phyloP scores from a whole-genome alignment of 2,113 vertebrate species.

The Rhineura floridana region DNA sequence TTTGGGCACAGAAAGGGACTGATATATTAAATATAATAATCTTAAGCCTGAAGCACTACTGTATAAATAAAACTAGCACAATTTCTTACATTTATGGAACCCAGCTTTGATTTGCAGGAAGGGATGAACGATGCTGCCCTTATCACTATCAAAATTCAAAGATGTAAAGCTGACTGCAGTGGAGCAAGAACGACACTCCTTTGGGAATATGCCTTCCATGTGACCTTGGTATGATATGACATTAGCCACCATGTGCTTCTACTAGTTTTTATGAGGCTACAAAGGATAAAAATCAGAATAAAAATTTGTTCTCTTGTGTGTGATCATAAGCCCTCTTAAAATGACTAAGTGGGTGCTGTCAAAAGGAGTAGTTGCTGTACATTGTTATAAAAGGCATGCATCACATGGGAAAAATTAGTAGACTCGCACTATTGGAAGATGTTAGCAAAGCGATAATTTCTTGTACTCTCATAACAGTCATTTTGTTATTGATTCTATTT shows the following conservation, averaged over 20 bases:
- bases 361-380: constrained; percentile 30
- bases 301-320: constrained; percentile 31
- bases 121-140: not conserved
- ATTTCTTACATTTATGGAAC: not conserved
- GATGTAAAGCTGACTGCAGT: not conserved
- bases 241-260: constrained; percentile 19
- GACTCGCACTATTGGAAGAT: constrained; percentile 17
- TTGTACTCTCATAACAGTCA: not conserved
- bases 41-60: not conserved
- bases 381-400: constrained; percentile 15
- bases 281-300: not conserved
- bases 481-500: constrained; percentile 53
- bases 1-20: not conserved
- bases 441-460: constrained; percentile 29
- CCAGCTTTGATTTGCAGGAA: not conserved
- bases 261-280: not conserved
- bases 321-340: constrained; percentile 37
- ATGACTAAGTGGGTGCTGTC: not conserved
- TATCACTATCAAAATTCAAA: not conserved
- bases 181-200: not conserved
- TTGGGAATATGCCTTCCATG: not conserved
- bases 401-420: not conserved
- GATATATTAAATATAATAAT: not conserved
- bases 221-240: not conserved
- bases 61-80: not conserved